phyloP scores from a whole-genome alignment of 2,113 vertebrate species.

The rat (Rattus norvegicus) region GRCr8 NC_086022.1:69920501-69921000 shows the following conservation, averaged over 20 bases:
- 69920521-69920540: not conserved
- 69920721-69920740: not conserved
- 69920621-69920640: too few relatives aligned
- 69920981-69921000: slow-evolving; percentile 30
- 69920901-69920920: not conserved
- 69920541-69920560: not conserved
- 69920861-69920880: not conserved
- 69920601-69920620: not conserved
- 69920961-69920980: not conserved
- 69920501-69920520: too few relatives aligned
- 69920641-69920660: not conserved
- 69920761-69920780: not conserved
- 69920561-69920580: not conserved
- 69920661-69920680: not conserved
- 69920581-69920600: not conserved
- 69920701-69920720: not conserved
- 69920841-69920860: not conserved
- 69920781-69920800: not conserved
- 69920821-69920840: not conserved
- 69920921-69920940: not conserved
- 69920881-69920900: not conserved
- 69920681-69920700: not conserved
- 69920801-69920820: not conserved
- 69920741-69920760: not conserved
- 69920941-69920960: not conserved